Evolutionary conservation across 2,888 invertebrate genomes (phyloP).

Genomic region (Tyria jacobaeae): DNA sequence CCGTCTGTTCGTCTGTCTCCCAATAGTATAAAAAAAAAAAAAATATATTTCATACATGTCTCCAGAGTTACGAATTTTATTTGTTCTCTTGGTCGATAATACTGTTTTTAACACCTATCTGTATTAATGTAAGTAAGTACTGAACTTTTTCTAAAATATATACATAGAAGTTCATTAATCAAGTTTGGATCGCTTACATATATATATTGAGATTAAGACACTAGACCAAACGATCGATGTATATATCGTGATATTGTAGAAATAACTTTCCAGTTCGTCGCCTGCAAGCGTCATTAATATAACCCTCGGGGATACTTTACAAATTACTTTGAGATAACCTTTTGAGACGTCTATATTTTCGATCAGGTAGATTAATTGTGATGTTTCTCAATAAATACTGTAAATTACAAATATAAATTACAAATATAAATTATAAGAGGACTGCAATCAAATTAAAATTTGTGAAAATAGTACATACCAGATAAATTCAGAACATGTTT

Average conservation of each 20-base stretch:
- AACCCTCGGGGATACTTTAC: slow-evolving; percentile 16
- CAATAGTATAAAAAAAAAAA: no score
- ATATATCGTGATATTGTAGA: slow-evolving; percentile 15
- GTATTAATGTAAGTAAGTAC: no score
- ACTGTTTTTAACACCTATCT: no score
- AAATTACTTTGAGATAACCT: slow-evolving; percentile 30
- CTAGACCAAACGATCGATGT: not conserved
- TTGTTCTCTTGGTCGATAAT: no score
- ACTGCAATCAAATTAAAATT: no score
- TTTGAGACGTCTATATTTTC: slow-evolving; percentile 9
- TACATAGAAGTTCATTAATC: slow-evolving; percentile 9
- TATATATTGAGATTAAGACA: no score
- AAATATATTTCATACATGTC: no score
- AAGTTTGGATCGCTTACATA: not conserved
- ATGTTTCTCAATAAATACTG: not conserved
- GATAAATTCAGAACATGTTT: no score
- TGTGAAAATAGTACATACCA: no score
- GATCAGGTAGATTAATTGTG: slow-evolving; percentile 1
- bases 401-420: not conserved
- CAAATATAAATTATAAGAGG: no score
- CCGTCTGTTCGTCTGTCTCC: no score
- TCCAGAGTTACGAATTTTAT: no score
- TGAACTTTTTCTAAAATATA: not conserved
- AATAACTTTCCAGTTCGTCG: slow-evolving; percentile 28
- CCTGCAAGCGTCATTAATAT: slow-evolving; percentile 33